These are phyloP conservation scores for Patella caerulea DNA, from an alignment of 2,888 invertebrate genomes.

Conservation along the genomic window DNA sequence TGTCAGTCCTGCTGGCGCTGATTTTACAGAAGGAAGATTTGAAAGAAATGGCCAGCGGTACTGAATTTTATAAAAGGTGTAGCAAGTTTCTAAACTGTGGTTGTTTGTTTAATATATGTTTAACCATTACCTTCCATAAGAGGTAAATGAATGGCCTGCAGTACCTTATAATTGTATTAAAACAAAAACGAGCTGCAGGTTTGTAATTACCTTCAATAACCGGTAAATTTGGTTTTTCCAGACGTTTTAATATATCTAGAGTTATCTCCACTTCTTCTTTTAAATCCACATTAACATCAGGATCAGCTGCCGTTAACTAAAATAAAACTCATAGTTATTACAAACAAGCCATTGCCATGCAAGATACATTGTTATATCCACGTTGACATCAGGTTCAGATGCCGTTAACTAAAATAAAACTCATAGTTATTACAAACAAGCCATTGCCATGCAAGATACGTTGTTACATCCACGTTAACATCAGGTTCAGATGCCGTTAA, in stretches of 20 bases:
- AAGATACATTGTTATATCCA: slow-evolving; percentile 57
- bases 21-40: neutral
- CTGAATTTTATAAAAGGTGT: too few relatives aligned
- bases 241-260: slow-evolving; percentile 65
- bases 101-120: neutral
- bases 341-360: too few relatives aligned
- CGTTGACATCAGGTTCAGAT: slow-evolving; percentile 47
- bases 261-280: slow-evolving; percentile 65
- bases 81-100: neutral
- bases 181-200: neutral
- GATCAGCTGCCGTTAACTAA: slow-evolving; percentile 48
- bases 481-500: too few relatives aligned
- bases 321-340: slow-evolving; percentile 20
- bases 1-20: too few relatives aligned
- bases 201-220: slow-evolving; percentile 51
- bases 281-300: slow-evolving; percentile 59
- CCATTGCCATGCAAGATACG: too few relatives aligned
- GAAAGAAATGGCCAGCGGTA: neutral
- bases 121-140: slow-evolving; percentile 53
- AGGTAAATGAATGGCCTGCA: slow-evolving; percentile 38
- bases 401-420: slow-evolving; percentile 47
- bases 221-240: slow-evolving; percentile 63
- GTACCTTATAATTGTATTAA: neutral
- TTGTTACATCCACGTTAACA: too few relatives aligned
- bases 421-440: neutral